Conservation (phyloP, 2,797 vertebrate species). For the Malurus leucopterus region DNA sequence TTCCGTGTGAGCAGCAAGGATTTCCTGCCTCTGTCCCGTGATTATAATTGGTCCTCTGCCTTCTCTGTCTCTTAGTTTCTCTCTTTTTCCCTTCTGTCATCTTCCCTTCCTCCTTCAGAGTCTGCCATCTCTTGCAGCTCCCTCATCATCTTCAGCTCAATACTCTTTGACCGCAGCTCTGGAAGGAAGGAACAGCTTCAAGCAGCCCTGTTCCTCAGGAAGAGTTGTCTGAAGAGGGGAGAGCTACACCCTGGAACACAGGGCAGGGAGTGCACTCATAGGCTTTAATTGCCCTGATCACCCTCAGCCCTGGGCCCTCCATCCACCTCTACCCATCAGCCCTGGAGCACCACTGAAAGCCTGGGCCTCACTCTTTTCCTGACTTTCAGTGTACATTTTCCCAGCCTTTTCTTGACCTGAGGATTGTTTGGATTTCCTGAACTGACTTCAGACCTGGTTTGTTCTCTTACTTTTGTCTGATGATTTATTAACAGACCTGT, state of each 20-base stretch:
- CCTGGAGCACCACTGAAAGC: not conserved
- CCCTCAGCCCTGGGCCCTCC: not conserved
- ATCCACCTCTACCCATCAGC: not conserved
- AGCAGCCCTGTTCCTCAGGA: not conserved
- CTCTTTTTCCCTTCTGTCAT: not conserved
- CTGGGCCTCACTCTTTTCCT: not conserved
- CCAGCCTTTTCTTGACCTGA: not conserved
- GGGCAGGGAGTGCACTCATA: not conserved
- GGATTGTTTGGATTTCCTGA: not conserved
- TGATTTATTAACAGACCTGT: not conserved
- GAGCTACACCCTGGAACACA: no score
- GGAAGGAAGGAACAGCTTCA: not conserved
- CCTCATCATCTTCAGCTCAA: not conserved
- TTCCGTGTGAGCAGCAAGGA: rapidly evolving
- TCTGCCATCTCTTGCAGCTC: not conserved
- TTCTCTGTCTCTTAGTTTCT: not conserved
- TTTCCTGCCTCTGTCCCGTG: not conserved
- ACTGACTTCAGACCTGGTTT: not conserved
- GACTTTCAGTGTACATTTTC: not conserved
- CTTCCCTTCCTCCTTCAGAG: not conserved
- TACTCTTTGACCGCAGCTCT: not conserved
- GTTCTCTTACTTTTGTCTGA: not conserved
- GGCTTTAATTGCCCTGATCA: not conserved
- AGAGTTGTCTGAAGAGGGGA: no score
- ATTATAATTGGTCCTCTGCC: not conserved